These are phyloP conservation scores for Camelus bactrianus DNA, from an alignment of 2,113 vertebrate species.

Conservation along the genomic window DNA sequence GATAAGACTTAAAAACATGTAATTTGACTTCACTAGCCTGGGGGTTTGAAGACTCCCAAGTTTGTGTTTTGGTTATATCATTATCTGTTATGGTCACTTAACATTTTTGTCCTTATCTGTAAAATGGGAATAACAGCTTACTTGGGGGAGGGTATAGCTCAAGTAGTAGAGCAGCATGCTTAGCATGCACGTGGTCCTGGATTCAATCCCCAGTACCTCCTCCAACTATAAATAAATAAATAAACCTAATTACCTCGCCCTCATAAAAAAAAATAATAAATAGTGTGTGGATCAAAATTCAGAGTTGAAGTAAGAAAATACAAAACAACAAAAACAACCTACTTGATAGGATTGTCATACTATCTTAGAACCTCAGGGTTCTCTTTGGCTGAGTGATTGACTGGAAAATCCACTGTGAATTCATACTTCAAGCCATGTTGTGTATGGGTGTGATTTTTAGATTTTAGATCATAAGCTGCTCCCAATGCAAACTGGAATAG, in stretches of 20 bases:
- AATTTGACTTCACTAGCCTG: not conserved
- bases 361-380: conserved; percentile 9
- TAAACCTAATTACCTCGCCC: too few species aligned
- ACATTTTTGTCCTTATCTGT: conserved; percentile 42
- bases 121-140: not conserved
- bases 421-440: not conserved
- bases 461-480: not conserved
- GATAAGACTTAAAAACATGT: conserved; percentile 18
- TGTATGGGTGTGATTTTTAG: conserved; percentile 30
- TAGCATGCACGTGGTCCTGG: too few species aligned
- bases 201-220: too few species aligned
- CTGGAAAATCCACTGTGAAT: not conserved
- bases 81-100: not conserved
- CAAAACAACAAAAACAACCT: too few species aligned
- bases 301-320: too few species aligned
- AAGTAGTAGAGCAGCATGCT: too few species aligned
- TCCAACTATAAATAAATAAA: too few species aligned
- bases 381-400: not conserved
- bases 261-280: too few species aligned
- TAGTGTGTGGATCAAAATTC: too few species aligned
- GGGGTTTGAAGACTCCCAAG: not conserved
- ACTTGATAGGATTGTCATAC: not conserved
- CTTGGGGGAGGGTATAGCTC: too few species aligned
- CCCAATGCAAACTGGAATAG: not conserved
- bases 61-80: not conserved